phyloP scores from a whole-genome alignment of 30 jellyfish, hydroid and myxozoan species.

The Hydra vulgaris region DNA sequence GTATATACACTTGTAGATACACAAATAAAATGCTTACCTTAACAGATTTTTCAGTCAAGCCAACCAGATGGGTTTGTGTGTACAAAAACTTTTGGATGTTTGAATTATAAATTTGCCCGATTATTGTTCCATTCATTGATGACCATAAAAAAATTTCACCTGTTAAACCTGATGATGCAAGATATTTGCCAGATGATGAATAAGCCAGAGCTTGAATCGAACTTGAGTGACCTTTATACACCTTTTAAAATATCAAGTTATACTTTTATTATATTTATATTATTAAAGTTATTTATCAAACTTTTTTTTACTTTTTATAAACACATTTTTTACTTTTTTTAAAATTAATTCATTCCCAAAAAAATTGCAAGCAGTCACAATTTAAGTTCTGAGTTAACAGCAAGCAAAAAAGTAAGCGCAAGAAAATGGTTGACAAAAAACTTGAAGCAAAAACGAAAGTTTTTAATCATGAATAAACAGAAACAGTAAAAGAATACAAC shows the following conservation, averaged over 20 bases:
- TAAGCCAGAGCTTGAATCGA: constrained; percentile 64
- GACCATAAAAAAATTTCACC: constrained; percentile 75
- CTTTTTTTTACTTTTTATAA: background rate
- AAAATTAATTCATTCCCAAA: too few relatives aligned
- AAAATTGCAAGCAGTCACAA: too few relatives aligned
- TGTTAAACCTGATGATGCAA: constrained; percentile 55
- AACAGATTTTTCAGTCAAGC: background rate
- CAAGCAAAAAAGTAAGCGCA: too few relatives aligned
- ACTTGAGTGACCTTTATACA: constrained; percentile 69
- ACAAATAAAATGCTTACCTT: background rate
- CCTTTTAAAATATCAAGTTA: constrained; percentile 16
- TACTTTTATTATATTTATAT: background rate
- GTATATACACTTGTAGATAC: too few relatives aligned
- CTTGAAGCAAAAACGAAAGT: too few relatives aligned
- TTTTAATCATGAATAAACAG: too few relatives aligned
- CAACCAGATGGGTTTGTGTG: background rate
- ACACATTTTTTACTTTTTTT: too few relatives aligned
- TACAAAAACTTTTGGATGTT: background rate
- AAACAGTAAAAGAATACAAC: too few relatives aligned
- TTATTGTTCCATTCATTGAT: constrained; percentile 36
- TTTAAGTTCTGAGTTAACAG: too few relatives aligned
- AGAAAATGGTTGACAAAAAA: too few relatives aligned
- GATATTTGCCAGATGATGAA: constrained; percentile 59
- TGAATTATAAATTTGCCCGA: background rate
- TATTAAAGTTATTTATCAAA: background rate